phyloP scores from a whole-genome alignment of 2,888 invertebrate species.

The Drosophila rubida region DNA sequence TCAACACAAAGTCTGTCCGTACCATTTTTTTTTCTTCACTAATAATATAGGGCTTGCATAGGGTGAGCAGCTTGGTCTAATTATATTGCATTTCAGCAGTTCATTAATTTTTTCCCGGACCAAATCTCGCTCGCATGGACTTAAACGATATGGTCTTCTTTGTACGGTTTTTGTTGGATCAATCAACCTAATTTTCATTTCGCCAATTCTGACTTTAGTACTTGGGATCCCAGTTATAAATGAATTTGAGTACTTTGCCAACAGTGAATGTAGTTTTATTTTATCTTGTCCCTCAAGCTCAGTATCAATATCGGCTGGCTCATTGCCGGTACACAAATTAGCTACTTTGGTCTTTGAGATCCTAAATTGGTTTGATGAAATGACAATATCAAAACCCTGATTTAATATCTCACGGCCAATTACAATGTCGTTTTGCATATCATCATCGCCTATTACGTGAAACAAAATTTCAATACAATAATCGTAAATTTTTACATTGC shows the following conservation, averaged over 20 bases:
- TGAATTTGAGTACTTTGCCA: constrained; percentile 5
- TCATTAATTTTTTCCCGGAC: constrained; percentile 9
- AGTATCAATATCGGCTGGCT: constrained; percentile 9
- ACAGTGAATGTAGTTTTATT: constrained; percentile 4
- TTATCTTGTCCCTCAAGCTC: constrained; percentile 4
- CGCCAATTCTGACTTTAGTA: background rate
- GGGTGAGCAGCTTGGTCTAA: constrained; percentile 2
- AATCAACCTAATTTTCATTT: background rate
- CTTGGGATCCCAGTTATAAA: background rate
- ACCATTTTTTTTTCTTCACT: constrained; percentile 9
- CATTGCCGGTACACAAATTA: constrained; percentile 1
- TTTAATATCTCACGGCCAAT: constrained; percentile 15
- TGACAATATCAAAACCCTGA: constrained; percentile 16
- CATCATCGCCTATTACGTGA: constrained; percentile 6
- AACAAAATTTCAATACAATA: constrained; percentile 13
- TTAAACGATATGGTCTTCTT: background rate
- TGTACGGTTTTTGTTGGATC: background rate
- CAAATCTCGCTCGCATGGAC: background rate
- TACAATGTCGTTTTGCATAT: constrained; percentile 9
- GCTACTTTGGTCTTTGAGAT: background rate
- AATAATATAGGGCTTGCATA: constrained; percentile 13
- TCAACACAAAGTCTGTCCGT: constrained; percentile 11
- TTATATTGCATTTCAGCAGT: constrained; percentile 6
- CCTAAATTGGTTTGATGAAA: constrained; percentile 14
- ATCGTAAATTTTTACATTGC: constrained; percentile 13